phyloP scores from a whole-genome alignment of 1,140 invertebrate species.

The Zeugodacus cucurbitae region DNA sequence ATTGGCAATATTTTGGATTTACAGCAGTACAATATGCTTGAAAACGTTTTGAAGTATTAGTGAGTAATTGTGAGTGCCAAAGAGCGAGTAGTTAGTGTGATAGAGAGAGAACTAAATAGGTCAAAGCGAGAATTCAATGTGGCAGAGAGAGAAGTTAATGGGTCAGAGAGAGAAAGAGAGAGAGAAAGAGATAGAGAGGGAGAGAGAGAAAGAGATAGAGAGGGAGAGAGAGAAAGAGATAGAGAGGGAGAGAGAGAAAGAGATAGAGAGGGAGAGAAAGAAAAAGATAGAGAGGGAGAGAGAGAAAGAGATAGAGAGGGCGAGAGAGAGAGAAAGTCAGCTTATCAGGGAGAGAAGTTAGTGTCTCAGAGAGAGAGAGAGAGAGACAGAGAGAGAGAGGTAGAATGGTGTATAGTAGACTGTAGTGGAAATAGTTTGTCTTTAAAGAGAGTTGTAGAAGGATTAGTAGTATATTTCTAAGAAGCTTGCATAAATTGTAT shows the following conservation, averaged over 20 bases:
- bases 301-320: not conserved
- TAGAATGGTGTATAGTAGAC: too few species aligned
- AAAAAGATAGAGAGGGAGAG: not conserved
- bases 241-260: not conserved
- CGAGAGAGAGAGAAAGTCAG: not conserved
- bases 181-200: not conserved
- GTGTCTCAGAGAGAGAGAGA: not conserved
- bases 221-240: not conserved
- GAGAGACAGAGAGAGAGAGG: too few species aligned
- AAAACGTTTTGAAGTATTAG: slow-evolving; percentile 25
- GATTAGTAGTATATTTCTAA: too few species aligned
- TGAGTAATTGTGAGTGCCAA: not conserved
- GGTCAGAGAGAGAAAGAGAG: not conserved
- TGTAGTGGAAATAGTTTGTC: too few species aligned
- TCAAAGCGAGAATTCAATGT: not conserved
- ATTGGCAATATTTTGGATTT: slow-evolving; percentile 49
- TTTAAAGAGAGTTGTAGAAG: too few species aligned
- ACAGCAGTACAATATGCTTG: slow-evolving; percentile 40
- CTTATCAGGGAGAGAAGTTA: not conserved
- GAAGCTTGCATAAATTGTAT: too few species aligned
- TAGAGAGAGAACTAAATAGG: not conserved
- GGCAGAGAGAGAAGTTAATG: not conserved
- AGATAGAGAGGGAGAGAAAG: not conserved
- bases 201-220: not conserved
- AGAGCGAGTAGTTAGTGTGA: not conserved